Percentiles rank a stretch among this genome's conserved stretches.
Evolutionary conservation across 53 echinoderm and acorn worm genomes (phyloP).

Genomic region (Glandiceps talaboti): DNA sequence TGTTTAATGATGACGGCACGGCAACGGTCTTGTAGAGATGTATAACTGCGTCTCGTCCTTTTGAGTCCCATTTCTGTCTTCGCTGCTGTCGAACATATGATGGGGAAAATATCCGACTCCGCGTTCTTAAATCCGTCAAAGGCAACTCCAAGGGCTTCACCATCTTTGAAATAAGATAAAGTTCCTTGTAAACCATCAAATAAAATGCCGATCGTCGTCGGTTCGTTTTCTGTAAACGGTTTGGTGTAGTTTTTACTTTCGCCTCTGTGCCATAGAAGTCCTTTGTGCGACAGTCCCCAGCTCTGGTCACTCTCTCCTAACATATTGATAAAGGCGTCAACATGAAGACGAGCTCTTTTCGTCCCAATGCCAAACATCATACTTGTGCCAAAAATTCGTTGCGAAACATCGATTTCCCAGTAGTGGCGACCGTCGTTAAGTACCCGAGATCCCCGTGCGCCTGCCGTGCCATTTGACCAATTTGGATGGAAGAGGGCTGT

Average conservation of each 20-base stretch:
- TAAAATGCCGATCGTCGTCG: slow-evolving; percentile 54
- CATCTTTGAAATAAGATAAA: slow-evolving; percentile 80
- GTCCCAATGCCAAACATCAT: slow-evolving; percentile 93
- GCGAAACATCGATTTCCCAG: slow-evolving; percentile 67
- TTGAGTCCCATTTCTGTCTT: slow-evolving; percentile 71
- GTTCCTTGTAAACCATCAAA: slow-evolving; percentile 82
- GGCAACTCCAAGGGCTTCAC: slow-evolving; percentile 60
- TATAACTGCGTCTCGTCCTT: slow-evolving; percentile 34
- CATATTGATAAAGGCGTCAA: slow-evolving; percentile 82
- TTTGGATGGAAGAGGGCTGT: slow-evolving; percentile 74
- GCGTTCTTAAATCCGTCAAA: slow-evolving; percentile 42
- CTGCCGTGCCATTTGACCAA: slow-evolving; percentile 94
- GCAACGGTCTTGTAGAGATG: slow-evolving; percentile 73
- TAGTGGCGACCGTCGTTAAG: slow-evolving; percentile 40
- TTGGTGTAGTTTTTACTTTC: slow-evolving; percentile 53
- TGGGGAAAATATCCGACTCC: slow-evolving; percentile 56
- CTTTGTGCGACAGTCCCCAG: slow-evolving; percentile 92
- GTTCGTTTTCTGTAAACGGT: slow-evolving; percentile 61
- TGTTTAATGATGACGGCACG: slow-evolving; percentile 50
- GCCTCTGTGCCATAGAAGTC: slow-evolving; percentile 72
- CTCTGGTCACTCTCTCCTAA: slow-evolving; percentile 70
- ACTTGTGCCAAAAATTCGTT: slow-evolving; percentile 76
- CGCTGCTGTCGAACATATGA: slow-evolving; percentile 82
- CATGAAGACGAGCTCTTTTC: slow-evolving; percentile 53
- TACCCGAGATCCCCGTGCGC: slow-evolving; percentile 56